phyloP scores from a whole-genome alignment of 2,113 vertebrate species.

The Trematocara zebra region DNA sequence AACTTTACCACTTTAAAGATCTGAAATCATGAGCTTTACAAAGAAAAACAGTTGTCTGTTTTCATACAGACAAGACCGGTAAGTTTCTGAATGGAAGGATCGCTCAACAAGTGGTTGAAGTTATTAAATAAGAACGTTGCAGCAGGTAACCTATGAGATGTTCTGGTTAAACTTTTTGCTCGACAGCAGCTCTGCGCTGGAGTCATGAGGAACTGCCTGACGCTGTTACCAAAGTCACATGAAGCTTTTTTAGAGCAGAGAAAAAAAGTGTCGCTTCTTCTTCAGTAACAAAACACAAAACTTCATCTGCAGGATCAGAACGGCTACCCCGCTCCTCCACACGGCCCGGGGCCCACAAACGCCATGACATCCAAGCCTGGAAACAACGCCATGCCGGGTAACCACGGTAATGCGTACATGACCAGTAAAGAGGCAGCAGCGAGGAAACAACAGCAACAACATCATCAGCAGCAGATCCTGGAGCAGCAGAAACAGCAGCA shows the following conservation, averaged over 20 bases:
- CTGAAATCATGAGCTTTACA: neutral
- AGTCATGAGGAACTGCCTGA: neutral
- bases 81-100: neutral
- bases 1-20: neutral
- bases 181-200: neutral
- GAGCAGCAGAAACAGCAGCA: slow-evolving; percentile 84
- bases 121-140: neutral
- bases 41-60: neutral
- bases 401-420: slow-evolving; percentile 80
- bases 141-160: neutral
- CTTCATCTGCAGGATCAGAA: slow-evolving; percentile 79
- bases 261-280: neutral
- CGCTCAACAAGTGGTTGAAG: neutral
- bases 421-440: slow-evolving; percentile 77
- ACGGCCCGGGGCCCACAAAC: slow-evolving; percentile 71
- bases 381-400: slow-evolving; percentile 72
- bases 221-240: neutral
- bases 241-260: neutral
- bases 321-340: slow-evolving; percentile 66
- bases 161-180: neutral
- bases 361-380: slow-evolving; percentile 74
- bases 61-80: neutral
- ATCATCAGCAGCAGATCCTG: slow-evolving; percentile 79
- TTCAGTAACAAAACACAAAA: neutral
- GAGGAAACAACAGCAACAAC: slow-evolving; percentile 66